Evolutionary conservation across 2,113 vertebrate species (phyloP).

Genomic region (Elgaria multicarinata): DNA sequence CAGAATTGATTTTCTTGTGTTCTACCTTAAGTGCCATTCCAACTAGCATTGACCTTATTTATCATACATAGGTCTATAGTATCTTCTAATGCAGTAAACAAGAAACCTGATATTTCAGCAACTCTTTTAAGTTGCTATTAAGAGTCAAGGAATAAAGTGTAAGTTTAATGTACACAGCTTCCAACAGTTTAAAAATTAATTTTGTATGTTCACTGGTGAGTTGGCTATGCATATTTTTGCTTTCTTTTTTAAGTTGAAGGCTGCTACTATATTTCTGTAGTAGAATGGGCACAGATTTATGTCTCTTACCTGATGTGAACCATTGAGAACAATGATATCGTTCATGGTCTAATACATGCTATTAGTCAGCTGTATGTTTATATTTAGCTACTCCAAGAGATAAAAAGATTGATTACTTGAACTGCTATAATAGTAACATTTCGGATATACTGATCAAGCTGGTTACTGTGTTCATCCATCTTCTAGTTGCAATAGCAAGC

Average conservation of each 20-base stretch:
- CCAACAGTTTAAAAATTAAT: not conserved
- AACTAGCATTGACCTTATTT: not conserved
- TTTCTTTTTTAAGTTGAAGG: not conserved
- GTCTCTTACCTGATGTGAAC: not conserved
- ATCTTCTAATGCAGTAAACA: conserved; percentile 15
- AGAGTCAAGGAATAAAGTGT: not conserved
- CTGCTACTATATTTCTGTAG: not conserved
- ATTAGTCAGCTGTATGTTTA: not conserved
- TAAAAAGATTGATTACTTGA: conserved; percentile 5
- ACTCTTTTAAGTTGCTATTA: not conserved
- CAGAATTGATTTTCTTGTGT: not conserved
- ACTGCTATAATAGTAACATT: not conserved
- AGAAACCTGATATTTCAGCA: not conserved
- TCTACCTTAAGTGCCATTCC: not conserved
- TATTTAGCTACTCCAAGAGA: not conserved
- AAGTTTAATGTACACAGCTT: not conserved
- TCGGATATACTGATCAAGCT: conserved; percentile 1
- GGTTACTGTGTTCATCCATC: conserved; percentile 40
- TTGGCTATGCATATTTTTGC: not conserved
- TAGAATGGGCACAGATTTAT: not conserved
- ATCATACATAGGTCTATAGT: not conserved
- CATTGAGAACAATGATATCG: not conserved
- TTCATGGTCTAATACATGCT: not conserved
- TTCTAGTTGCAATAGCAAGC: conserved; percentile 91
- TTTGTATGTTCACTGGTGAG: not conserved